These are phyloP conservation scores for Panopea generosa DNA, from an alignment of 2,888 invertebrate genomes.

Conservation along the genomic window DNA sequence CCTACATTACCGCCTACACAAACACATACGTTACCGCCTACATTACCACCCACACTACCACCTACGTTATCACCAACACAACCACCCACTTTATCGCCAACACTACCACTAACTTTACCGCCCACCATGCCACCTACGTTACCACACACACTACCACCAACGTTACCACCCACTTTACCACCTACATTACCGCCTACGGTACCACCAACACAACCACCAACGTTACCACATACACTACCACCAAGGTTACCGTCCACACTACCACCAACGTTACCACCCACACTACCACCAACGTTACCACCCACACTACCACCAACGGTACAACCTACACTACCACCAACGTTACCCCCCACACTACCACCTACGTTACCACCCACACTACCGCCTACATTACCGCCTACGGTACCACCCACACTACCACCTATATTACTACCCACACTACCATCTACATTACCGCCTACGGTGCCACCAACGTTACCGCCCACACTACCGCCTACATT, in stretches of 20 bases:
- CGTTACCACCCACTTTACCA: background rate
- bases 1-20: conserved; percentile 5
- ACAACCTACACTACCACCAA: conserved; percentile 2
- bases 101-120: conserved; percentile 1
- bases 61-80: background rate
- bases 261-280: conserved; percentile 5
- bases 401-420: background rate
- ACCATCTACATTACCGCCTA: conserved; percentile 5
- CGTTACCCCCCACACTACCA: background rate
- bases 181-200: background rate
- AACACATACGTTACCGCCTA: background rate
- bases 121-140: background rate
- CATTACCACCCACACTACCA: background rate
- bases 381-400: background rate
- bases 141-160: background rate
- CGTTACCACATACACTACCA: conserved; percentile 9
- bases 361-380: background rate
- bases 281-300: background rate
- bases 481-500: background rate
- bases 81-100: background rate
- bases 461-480: background rate
- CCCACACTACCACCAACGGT: background rate
- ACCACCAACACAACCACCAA: background rate
- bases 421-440: background rate
- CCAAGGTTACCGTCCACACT: background rate